A percentile compares a stretch with the other conserved stretches of the same genome.
Evolutionary conservation across 2,888 invertebrate genomes (phyloP).

Genomic region (Agapostemon virescens): DNA sequence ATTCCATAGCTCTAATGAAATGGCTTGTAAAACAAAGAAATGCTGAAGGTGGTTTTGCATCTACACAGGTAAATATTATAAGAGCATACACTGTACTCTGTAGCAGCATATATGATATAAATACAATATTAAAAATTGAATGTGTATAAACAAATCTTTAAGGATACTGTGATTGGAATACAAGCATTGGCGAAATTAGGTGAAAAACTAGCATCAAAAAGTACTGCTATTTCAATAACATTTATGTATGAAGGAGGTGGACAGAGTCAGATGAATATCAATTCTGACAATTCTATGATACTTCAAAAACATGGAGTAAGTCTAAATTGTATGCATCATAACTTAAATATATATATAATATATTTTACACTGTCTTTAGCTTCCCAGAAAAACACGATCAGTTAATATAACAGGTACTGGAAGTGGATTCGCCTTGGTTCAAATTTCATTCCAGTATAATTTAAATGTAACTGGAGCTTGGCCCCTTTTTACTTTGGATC

Average conservation of each 20-base stretch:
- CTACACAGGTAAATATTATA: conserved; percentile 82
- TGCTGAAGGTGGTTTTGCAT: conserved; percentile 86
- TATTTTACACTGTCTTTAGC: conserved; percentile 70
- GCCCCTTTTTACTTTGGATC: conserved; percentile 93
- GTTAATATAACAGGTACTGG: conserved; percentile 90
- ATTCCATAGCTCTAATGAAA: conserved; percentile 85
- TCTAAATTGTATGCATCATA: background rate
- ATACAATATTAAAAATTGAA: background rate
- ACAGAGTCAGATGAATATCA: conserved; percentile 85
- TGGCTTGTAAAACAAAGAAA: conserved; percentile 89
- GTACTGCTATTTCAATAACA: conserved; percentile 82
- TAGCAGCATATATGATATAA: background rate
- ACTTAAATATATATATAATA: background rate
- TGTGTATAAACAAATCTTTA: conserved; percentile 71
- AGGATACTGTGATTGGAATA: conserved; percentile 89
- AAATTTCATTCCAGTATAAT: conserved; percentile 90
- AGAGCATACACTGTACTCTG: background rate
- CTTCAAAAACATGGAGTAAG: conserved; percentile 90
- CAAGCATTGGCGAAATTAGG: conserved; percentile 87
- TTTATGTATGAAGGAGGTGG: conserved; percentile 82
- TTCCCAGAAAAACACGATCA: conserved; percentile 83
- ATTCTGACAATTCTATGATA: conserved; percentile 89
- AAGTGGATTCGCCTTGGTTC: conserved; percentile 88
- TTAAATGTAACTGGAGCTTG: conserved; percentile 93
- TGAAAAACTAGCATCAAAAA: conserved; percentile 82